Conservation (phyloP, 2,113 vertebrate species). For the Bos taurus region ARS-UCD2.0 NC_037349.1:43296001-43296500, state of each 20-base stretch:
- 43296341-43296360: background rate
- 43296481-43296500: background rate
- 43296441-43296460: background rate
- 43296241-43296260: slow-evolving; percentile 46
- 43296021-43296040: too few species aligned
- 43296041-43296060: too few species aligned
- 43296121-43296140: background rate
- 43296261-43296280: slow-evolving; percentile 50
- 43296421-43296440: background rate
- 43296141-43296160: background rate
- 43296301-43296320: background rate
- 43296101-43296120: background rate
- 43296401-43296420: background rate
- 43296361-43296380: background rate
- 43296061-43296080: background rate
- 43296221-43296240: background rate
- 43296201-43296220: slow-evolving; percentile 46
- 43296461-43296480: background rate
- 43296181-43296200: slow-evolving; percentile 48
- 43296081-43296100: background rate
- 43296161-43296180: slow-evolving; percentile 55
- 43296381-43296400: background rate
- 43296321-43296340: background rate
- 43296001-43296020: too few species aligned
- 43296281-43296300: background rate